phyloP scores from a whole-genome alignment of 1,140 invertebrate genomes.

The Drosophila pseudoananassae region DNA sequence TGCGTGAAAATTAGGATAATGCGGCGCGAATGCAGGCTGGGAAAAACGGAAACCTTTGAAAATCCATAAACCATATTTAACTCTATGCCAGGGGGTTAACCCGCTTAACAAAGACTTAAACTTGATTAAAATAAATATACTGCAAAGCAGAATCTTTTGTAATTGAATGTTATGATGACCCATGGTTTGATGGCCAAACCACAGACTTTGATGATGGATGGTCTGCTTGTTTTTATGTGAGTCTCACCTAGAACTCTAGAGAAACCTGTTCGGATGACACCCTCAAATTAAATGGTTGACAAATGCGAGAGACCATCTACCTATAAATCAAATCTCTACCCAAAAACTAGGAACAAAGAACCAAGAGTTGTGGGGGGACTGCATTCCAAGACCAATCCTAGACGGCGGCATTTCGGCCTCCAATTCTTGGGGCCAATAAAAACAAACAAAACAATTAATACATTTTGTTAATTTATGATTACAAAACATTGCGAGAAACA shows the following conservation, averaged over 20 bases:
- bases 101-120: conserved; percentile 1
- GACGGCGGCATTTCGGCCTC: conserved; percentile 67
- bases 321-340: conserved; percentile 38
- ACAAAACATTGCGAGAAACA: conserved; percentile 80
- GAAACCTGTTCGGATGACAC: conserved; percentile 44
- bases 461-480: conserved; percentile 84
- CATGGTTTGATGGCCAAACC: neutral
- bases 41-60: conserved; percentile 21
- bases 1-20: conserved; percentile 45
- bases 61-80: conserved; percentile 17
- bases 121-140: conserved; percentile 22
- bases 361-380: conserved; percentile 9
- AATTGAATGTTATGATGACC: conserved; percentile 2
- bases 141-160: conserved; percentile 11
- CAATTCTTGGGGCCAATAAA: conserved; percentile 74
- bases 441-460: conserved; percentile 83
- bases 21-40: conserved; percentile 11
- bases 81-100: neutral
- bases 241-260: conserved; percentile 21
- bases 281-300: conserved; percentile 62
- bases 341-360: conserved; percentile 37
- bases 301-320: conserved; percentile 48
- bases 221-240: conserved; percentile 10
- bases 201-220: conserved; percentile 27
- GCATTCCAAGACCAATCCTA: conserved; percentile 38